Evolutionary conservation across 2,113 vertebrate species (phyloP).

Genomic region (Mesocricetus auratus): DNA sequence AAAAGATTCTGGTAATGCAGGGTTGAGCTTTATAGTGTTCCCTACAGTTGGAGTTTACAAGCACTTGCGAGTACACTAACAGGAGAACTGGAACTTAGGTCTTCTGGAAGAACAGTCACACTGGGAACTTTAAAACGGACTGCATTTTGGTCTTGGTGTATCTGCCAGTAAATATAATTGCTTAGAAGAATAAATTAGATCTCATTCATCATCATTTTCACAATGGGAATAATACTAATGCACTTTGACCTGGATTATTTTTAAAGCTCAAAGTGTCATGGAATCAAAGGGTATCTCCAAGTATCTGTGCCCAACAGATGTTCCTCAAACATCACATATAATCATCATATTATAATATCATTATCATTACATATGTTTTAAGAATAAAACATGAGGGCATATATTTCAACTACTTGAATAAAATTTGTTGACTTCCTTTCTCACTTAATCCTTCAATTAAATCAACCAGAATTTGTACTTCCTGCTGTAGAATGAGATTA

Average conservation of each 20-base stretch:
- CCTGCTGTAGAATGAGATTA: conserved; percentile 15
- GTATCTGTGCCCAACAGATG: neutral
- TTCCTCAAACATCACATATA: neutral
- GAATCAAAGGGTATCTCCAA: neutral
- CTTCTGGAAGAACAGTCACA: neutral
- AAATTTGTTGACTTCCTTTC: neutral
- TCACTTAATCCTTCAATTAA: conserved; percentile 28
- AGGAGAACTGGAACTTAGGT: neutral
- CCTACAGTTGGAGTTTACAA: neutral
- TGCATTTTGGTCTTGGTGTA: neutral
- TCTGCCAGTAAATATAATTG: neutral
- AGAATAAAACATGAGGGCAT: neutral
- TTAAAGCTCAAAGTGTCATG: neutral
- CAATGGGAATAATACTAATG: neutral
- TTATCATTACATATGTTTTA: neutral
- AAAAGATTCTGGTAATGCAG: neutral
- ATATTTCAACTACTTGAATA: conserved; percentile 21
- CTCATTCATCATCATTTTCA: neutral
- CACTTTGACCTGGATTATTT: neutral
- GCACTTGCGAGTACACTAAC: neutral
- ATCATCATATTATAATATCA: neutral
- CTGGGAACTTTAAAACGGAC: neutral
- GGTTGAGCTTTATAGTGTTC: neutral
- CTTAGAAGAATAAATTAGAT: neutral
- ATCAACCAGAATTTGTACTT: conserved; percentile 14